These are phyloP conservation scores for Baronia brevicornis DNA, from an alignment of 2,888 invertebrate genomes.

Conservation along the genomic window DNA sequence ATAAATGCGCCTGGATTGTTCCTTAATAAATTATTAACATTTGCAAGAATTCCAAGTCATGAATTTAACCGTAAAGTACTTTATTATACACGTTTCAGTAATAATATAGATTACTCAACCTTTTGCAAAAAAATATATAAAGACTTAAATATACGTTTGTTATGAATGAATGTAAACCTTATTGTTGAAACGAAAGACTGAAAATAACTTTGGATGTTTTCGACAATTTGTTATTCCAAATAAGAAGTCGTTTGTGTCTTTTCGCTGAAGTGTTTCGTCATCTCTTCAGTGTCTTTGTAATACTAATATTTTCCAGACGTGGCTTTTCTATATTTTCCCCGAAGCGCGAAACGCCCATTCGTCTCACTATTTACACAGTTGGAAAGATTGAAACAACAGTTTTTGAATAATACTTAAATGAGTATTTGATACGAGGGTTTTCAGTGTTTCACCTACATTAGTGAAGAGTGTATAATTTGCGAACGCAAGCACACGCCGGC, in stretches of 20 bases:
- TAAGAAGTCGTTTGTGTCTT: too few relatives aligned
- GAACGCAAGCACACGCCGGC: constrained; percentile 2
- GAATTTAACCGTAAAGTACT: too few relatives aligned
- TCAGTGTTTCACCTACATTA: constrained; percentile 39
- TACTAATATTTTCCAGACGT: constrained; percentile 16
- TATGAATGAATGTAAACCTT: too few relatives aligned
- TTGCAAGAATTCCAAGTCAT: too few relatives aligned
- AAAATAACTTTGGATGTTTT: neutral
- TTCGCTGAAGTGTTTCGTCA: too few relatives aligned
- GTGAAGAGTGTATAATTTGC: constrained; percentile 20
- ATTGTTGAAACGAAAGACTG: neutral
- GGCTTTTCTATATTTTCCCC: constrained; percentile 22
- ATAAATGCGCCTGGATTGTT: too few relatives aligned
- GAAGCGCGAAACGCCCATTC: constrained; percentile 33
- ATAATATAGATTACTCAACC: too few relatives aligned
- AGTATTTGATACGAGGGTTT: constrained; percentile 27
- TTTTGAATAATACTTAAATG: constrained; percentile 46
- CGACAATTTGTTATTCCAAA: too few relatives aligned
- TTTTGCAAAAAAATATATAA: too few relatives aligned
- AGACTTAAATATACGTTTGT: too few relatives aligned
- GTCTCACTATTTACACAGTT: constrained; percentile 55
- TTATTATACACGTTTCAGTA: too few relatives aligned
- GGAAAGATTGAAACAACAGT: constrained; percentile 34
- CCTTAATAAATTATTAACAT: too few relatives aligned
- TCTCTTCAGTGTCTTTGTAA: constrained; percentile 5